Base-by-base conservation (phyloP, 2,888 invertebrate genomes). In the Poecilobothrus nobilitatus region DNA sequence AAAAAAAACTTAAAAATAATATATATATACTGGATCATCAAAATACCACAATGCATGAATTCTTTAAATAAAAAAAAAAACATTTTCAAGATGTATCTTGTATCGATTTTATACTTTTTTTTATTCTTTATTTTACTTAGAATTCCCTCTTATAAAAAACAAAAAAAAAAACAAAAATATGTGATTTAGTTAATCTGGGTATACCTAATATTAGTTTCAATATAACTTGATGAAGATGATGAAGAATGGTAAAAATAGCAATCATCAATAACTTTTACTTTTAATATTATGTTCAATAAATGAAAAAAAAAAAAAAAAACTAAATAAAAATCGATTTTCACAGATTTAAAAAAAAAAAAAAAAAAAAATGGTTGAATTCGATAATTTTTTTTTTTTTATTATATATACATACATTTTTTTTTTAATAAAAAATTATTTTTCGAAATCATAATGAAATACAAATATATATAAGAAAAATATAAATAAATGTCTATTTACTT, bases 231-330 rank as follows among this genome's bases (percentile, higher is more conserved):
- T n/a, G n/a, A n/a, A n/a, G n/a, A n/a, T 53, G 15, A 27, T 27
- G 53, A 53, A 53, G 53, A 6, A 18, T 53, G 9, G 15, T 6
- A 53, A 53, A 53, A 53, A 53, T 53, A 53, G 18, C 53, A 15
- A 53, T 53, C n/a, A 53, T 53, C 53, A 53, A 53, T 53, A 18
- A 53, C 53, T 53, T 53, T 53, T 53, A 53, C 53, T 53, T 53
- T 53, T 53, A 53, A 53, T 53, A 53, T 53, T 27, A 27, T 27
- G 53, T 53, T 18, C 6, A 37, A 37, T 12, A 37, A 37, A 37
- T 12, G 12, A 37, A 53, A 18, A 53, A 15, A 44, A 44, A 44
- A 44, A 9, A 44, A 44, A 7, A 53, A 53, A 15, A 18, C 18
- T 18, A 53, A 2, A 18, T 53, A 15, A 18, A 53, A 18, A 53